phyloP scores from a whole-genome alignment of 2,888 invertebrate species.

The Drosophila mulleri region DNA sequence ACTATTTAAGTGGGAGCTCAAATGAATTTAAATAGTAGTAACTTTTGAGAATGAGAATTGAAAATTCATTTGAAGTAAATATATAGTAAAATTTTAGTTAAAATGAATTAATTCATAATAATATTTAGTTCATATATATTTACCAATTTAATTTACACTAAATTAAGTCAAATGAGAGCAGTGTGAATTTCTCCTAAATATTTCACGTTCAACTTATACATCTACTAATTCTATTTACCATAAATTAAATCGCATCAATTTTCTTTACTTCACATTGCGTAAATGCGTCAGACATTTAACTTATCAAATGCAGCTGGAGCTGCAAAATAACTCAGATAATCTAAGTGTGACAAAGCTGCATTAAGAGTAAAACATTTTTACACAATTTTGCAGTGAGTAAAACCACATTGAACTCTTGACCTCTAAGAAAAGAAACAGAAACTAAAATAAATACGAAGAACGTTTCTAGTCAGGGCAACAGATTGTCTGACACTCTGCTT shows the following conservation, averaged over 20 bases:
- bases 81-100: no score
- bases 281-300: not conserved
- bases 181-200: no score
- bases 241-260: not conserved
- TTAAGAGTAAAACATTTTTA: conserved; percentile 3
- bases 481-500: not conserved
- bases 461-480: conserved; percentile 5
- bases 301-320: conserved; percentile 14
- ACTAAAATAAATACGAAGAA: not conserved
- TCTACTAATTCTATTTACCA: not conserved
- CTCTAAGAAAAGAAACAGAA: conserved; percentile 10
- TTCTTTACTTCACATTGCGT: not conserved
- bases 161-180: not conserved
- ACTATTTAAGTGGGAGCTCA: not conserved
- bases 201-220: not conserved
- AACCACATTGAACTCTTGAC: conserved; percentile 41
- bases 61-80: not conserved
- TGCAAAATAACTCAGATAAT: conserved; percentile 13
- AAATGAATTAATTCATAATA: no score
- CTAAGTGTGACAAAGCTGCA: not conserved
- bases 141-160: not conserved
- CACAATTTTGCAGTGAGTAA: conserved; percentile 8
- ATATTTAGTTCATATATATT: no score
- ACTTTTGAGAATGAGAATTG: not conserved
- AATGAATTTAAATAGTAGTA: not conserved